phyloP scores from a whole-genome alignment of 2,888 invertebrate genomes.

The Thera obeliscata region DNA sequence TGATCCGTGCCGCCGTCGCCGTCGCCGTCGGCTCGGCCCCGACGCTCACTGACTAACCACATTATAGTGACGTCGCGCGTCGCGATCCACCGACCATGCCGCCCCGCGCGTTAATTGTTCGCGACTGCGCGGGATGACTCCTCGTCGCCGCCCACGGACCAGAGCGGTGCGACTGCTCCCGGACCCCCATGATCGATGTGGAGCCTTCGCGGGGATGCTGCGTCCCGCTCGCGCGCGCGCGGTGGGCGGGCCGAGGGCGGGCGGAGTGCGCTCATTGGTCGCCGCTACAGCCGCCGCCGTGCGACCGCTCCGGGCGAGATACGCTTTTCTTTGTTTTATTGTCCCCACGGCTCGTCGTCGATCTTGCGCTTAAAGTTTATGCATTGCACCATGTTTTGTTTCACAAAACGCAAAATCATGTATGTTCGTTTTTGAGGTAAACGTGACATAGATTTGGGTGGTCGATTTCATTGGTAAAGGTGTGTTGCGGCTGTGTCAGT shows the following conservation, averaged over 20 bases:
- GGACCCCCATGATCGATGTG: conserved; percentile 79
- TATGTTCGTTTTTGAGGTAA: conserved; percentile 78
- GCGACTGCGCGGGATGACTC: conserved; percentile 79
- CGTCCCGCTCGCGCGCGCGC: conserved; percentile 62
- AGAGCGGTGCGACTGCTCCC: conserved; percentile 74
- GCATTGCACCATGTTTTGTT: conserved; percentile 83
- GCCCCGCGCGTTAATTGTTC: conserved; percentile 81
- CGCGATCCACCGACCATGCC: conserved; percentile 71
- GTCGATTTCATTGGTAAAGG: conserved; percentile 46
- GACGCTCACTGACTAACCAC: conserved; percentile 87
- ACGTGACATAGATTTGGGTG: conserved; percentile 68
- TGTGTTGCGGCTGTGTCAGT: conserved; percentile 64
- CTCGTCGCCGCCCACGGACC: conserved; percentile 73
- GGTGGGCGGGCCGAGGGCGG: conserved; percentile 59
- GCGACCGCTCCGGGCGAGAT: conserved; percentile 71
- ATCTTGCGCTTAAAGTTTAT: conserved; percentile 84
- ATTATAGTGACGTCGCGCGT: conserved; percentile 83
- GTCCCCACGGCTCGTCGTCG: conserved; percentile 82
- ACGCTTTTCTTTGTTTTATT: conserved; percentile 83
- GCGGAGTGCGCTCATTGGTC: conserved; percentile 50
- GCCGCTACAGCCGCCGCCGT: conserved; percentile 50
- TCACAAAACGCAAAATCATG: conserved; percentile 80
- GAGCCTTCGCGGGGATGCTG: conserved; percentile 74
- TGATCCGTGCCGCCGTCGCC: conserved; percentile 75
- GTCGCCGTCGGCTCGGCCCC: conserved; percentile 84